Evolutionary conservation across 2,888 invertebrate species (phyloP), one percentile per base, ranked within the genome.

Genomic region (Ceraclea dissimilis): DNA sequence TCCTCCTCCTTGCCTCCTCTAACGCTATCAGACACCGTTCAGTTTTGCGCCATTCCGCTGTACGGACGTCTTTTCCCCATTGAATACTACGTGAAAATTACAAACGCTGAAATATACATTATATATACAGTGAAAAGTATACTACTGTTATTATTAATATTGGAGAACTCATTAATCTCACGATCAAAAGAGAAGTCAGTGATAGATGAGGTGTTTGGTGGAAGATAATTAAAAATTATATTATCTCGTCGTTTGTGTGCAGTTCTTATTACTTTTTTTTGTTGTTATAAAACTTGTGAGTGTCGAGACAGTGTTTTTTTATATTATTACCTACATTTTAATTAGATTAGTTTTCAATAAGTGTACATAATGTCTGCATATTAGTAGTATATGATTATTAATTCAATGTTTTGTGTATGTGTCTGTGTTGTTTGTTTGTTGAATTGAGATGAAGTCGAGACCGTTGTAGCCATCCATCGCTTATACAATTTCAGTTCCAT

Each of bases 21-120:
- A 52, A 59, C 60, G 67, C 73, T 74, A 71, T 69, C 66, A 66
- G 65, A 71, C 70, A 65, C 65, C 66, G 66, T 65, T 66, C 64
- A 63, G 64, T 62, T 64, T 39, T 63, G 65, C 62, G 63, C 64
- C 65, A 64, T 61, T 63, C 50, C 49, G 55, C 54, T 52, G 58
- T 49, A 61, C 49, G 60, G 58, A 54, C 62, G 61, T 58, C 60
- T 58, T 49, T 44, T 49, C 43, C 50, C 16, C 39, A 31, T 48
- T 13, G 13, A 39, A 39, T 31, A 48, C 51, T 21, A 48, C 39
- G 21, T 26, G 26, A 21, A 49, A 20, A 18, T 48, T 21, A n/a
- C n/a, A n/a, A 54, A 21, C 43, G 43, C 49, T 21, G 19, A 43
- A 46, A 31, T 6, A 11, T 16, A 44, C 44, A n/a, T n/a, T 26